Evolutionary conservation across 37 sponge, comb jelly and placozoan species (phyloP).

Genomic region (Spongia lamella): DNA sequence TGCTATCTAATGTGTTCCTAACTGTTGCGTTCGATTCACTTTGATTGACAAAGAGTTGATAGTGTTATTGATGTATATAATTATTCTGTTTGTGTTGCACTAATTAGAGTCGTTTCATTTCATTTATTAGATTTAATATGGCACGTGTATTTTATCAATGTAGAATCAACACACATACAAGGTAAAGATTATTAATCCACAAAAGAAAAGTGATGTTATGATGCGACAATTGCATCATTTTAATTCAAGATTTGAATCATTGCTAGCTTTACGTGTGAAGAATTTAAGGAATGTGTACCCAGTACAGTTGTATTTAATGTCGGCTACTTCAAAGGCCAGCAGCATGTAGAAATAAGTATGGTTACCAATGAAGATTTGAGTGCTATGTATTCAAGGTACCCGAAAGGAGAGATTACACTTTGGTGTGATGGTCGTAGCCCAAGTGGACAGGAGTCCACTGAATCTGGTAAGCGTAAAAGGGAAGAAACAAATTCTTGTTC

Average conservation of each 20-base stretch:
- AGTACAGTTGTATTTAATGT: slow-evolving; percentile 21
- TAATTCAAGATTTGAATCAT: slow-evolving; percentile 1
- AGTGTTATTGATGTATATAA: no score
- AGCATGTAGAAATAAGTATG: slow-evolving; percentile 25
- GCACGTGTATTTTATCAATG: no score
- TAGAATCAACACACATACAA: slow-evolving; percentile 6
- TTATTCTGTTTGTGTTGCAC: no score
- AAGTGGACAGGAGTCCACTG: no score
- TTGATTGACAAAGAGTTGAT: no score
- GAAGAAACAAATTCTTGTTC: no score
- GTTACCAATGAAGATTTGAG: slow-evolving; percentile 23
- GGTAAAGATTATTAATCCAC: slow-evolving; percentile 46
- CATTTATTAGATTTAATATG: no score
- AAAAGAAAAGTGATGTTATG: slow-evolving; percentile 23
- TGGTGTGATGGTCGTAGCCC: slow-evolving; percentile 17
- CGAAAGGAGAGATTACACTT: slow-evolving; percentile 33
- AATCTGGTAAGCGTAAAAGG: no score
- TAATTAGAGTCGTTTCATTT: no score
- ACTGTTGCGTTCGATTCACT: no score
- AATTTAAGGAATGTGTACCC: slow-evolving; percentile 36
- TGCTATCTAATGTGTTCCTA: no score
- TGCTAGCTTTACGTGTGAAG: slow-evolving; percentile 14
- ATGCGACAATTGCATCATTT: slow-evolving; percentile 24
- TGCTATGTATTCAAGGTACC: slow-evolving; percentile 31
- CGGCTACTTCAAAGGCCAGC: slow-evolving; percentile 41